These are phyloP conservation scores for Leptinotarsa tumamoca DNA, from an alignment of 2,888 invertebrate species.

Conservation along the genomic window DNA sequence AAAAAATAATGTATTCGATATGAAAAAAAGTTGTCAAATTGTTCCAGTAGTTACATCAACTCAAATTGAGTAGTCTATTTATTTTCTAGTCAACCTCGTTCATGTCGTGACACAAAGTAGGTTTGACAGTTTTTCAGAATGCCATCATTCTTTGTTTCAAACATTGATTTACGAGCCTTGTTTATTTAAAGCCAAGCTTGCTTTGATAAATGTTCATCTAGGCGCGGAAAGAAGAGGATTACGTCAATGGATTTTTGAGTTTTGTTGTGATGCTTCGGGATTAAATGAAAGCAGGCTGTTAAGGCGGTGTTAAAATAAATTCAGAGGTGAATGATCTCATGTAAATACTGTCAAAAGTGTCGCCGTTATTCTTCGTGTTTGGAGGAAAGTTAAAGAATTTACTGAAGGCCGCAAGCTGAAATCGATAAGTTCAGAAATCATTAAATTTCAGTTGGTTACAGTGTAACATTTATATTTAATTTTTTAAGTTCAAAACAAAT, in stretches of 20 bases:
- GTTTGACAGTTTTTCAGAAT: slow-evolving; percentile 24
- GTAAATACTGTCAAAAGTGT: not conserved
- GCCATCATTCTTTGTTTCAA: slow-evolving; percentile 32
- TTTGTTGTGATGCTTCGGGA: slow-evolving; percentile 17
- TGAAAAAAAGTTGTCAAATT: no score
- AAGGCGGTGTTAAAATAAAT: slow-evolving; percentile 7
- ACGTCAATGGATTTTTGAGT: slow-evolving; percentile 24
- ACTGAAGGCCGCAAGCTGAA: no score
- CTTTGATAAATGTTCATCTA: slow-evolving; percentile 31
- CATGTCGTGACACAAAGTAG: slow-evolving; percentile 15
- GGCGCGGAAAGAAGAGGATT: slow-evolving; percentile 22
- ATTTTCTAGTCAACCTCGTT: not conserved
- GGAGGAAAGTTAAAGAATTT: no score
- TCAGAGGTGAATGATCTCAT: slow-evolving; percentile 13
- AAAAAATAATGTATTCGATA: no score
- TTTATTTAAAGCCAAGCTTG: slow-evolving; percentile 24
- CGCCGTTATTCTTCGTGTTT: not conserved
- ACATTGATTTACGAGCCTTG: slow-evolving; percentile 19
- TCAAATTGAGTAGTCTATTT: not conserved
- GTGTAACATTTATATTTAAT: no score
- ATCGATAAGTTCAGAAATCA: no score
- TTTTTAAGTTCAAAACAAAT: no score
- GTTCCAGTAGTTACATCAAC: not conserved
- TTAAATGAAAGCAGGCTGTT: slow-evolving; percentile 23
- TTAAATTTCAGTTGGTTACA: no score